Conservation (phyloP, 2,113 vertebrate genomes). For the Fregata magnificens region DNA sequence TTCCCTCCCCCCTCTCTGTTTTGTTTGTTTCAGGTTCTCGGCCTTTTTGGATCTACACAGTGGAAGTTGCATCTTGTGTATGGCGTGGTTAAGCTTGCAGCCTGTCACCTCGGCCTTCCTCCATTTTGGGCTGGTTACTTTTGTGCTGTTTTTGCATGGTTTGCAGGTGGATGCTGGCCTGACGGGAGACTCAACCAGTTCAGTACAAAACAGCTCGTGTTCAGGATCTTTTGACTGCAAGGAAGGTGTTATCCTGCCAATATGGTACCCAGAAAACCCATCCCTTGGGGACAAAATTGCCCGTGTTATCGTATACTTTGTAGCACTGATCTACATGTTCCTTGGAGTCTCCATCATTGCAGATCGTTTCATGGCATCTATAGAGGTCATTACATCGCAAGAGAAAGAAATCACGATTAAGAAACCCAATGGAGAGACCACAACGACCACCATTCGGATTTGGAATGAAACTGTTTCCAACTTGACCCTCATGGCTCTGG, state of each 20-base stretch:
- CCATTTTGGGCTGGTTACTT: slow-evolving; percentile 91
- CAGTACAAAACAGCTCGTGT: slow-evolving; percentile 86
- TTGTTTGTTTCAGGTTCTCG: slow-evolving; percentile 71
- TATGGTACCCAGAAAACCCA: slow-evolving; percentile 98
- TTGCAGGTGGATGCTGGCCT: slow-evolving; percentile 85
- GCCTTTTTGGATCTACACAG: slow-evolving; percentile 66
- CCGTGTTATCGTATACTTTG: slow-evolving; percentile 98
- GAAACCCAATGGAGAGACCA: slow-evolving; percentile 95
- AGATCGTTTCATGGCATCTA: slow-evolving; percentile 98
- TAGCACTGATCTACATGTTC: slow-evolving; percentile 99
- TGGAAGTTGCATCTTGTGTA: slow-evolving; percentile 82
- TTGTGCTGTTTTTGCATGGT: slow-evolving; percentile 84
- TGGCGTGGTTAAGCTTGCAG: slow-evolving; percentile 94
- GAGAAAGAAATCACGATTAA: slow-evolving; percentile 95
- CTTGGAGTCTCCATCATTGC: slow-evolving; percentile 98
- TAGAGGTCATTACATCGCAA: slow-evolving; percentile 98
- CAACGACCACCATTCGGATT: slow-evolving; percentile 89
- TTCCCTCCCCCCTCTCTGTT: slow-evolving; percentile 71
- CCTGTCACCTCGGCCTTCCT: slow-evolving; percentile 89
- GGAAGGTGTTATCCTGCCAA: slow-evolving; percentile 93
- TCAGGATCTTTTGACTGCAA: slow-evolving; percentile 85
- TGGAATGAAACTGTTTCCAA: slow-evolving; percentile 99
- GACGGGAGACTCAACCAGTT: slow-evolving; percentile 76
- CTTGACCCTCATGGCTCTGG: slow-evolving; percentile 96
- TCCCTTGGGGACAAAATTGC: slow-evolving; percentile 98